Conservation (phyloP, 2,888 invertebrate genomes). For the Rhodophaea formosa region DNA sequence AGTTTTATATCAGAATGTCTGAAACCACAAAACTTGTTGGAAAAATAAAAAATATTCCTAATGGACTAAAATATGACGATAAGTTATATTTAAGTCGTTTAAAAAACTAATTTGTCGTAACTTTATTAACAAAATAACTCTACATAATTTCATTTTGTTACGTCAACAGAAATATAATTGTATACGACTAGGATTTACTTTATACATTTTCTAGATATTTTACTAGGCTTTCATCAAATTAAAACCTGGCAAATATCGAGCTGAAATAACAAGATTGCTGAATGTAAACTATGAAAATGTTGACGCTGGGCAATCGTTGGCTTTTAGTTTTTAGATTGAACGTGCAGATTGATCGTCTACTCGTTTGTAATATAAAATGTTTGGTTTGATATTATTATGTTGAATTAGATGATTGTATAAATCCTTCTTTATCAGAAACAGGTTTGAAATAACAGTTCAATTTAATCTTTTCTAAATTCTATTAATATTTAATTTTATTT, state of each 20-base stretch:
- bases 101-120: too few relatives aligned
- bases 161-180: background rate
- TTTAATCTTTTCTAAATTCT: too few relatives aligned
- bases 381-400: background rate
- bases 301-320: background rate
- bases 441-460: too few relatives aligned
- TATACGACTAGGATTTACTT: background rate
- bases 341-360: background rate
- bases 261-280: background rate
- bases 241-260: background rate
- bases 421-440: too few relatives aligned
- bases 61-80: too few relatives aligned
- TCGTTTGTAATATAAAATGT: background rate
- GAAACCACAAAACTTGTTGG: too few relatives aligned
- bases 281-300: conserved; percentile 1
- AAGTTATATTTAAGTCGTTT: too few relatives aligned
- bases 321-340: background rate
- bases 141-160: background rate
- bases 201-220: background rate
- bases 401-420: too few relatives aligned
- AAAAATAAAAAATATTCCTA: too few relatives aligned
- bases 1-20: too few relatives aligned
- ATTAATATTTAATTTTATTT: too few relatives aligned
- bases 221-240: background rate
- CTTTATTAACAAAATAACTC: too few relatives aligned